Evolutionary conservation across 2,888 invertebrate genomes (phyloP), one percentile per base, ranked within the genome.

Genomic region (Timema podura): DNA sequence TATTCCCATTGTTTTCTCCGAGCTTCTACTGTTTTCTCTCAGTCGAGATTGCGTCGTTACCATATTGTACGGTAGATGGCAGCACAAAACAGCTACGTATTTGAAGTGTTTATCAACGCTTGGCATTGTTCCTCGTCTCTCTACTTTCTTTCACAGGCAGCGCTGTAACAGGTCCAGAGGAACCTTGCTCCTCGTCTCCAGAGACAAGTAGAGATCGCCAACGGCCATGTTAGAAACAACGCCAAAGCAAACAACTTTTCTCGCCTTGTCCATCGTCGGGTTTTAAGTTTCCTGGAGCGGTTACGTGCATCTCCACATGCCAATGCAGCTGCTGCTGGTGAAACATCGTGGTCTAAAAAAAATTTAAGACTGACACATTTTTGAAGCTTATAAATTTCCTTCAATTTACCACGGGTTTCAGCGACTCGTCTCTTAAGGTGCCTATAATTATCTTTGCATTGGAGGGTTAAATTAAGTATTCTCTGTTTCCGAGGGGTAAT

Each of bases 291-390:
- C 9, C n/a, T 16, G 16, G 16, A 54, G 15, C 54, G n/a, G 16
- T 54, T 54, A 15, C 7, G n/a, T 15, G 54, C 54, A 54, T 54
- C 54, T 11, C 54, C 54, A 54, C 54, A 54, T 54, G 54, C 54
- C 16, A 54, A 10, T 11, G 54, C 54, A 15, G 54, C 54, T 11
- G 54, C 54, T 11, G 54, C 54, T 15, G 54, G 54, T 54, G 54
- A 54, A 8, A 54, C n/a, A 54, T 54, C 54, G 16, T 54, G 54
- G 15, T 54, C 11, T 16, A 54, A 6, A 16, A 54, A 54, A 54
- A 54, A 54, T 7, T 54, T 16, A 54, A 54, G 54, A 7, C 6
- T 16, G 5, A 7, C 16, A 54, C 11, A 54, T 15, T 7, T 54
- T 16, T 15, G n/a, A 8, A 54, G 16, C 16, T 54, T 54, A 1